These are phyloP conservation scores for Emydoidea blandingii DNA, from an alignment of 2,797 vertebrate species.

Conservation along the genomic window DNA sequence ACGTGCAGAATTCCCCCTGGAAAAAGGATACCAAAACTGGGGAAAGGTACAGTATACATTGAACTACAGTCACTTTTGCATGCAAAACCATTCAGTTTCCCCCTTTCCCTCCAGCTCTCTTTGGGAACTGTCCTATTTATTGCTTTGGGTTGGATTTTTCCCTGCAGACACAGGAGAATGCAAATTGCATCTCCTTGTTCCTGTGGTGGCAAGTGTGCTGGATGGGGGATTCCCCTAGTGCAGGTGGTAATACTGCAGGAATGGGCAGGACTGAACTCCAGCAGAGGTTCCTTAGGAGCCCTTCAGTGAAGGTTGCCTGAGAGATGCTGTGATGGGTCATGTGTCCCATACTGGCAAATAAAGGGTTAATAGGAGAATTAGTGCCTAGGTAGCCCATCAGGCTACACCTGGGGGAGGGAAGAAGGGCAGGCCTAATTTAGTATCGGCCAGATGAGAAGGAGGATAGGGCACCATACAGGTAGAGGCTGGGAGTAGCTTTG, in stretches of 20 bases:
- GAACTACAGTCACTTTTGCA: neutral
- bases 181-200: neutral
- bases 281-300: neutral
- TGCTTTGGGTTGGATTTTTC: constrained; percentile 42
- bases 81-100: constrained; percentile 32
- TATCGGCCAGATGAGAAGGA: neutral
- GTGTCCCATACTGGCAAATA: neutral
- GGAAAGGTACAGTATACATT: neutral
- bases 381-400: neutral
- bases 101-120: neutral
- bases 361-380: neutral
- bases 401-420: neutral
- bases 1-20: neutral
- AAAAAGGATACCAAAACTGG: neutral
- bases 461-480: neutral
- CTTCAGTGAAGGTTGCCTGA: neutral
- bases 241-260: constrained; percentile 23
- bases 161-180: constrained; percentile 3
- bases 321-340: neutral
- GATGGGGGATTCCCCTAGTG: constrained; percentile 20
- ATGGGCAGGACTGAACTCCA: neutral
- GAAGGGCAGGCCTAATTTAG: neutral
- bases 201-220: neutral
- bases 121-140: constrained; percentile 3
- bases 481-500: neutral